phyloP scores from a whole-genome alignment of 30 jellyfish, hydroid and myxozoan genomes.

The Pelagia noctiluca region DNA sequence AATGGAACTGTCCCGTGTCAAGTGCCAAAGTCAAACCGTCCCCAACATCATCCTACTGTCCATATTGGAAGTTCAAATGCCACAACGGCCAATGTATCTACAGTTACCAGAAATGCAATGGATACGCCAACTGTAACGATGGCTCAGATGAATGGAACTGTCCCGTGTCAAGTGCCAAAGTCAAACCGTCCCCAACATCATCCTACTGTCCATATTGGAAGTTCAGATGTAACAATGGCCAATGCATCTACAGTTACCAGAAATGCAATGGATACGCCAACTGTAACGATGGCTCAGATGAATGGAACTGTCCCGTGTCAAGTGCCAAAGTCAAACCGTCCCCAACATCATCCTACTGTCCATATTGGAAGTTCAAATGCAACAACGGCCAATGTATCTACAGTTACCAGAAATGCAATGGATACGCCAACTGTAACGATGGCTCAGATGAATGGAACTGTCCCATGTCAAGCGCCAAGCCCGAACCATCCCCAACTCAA shows the following conservation, averaged over 20 bases:
- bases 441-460: no score
- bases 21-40: neutral
- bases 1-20: constrained; percentile 9
- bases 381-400: neutral
- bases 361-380: neutral
- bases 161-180: neutral
- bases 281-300: constrained; percentile 42
- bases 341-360: constrained; percentile 32
- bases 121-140: constrained; percentile 2
- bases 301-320: constrained; percentile 13
- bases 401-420: neutral
- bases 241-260: constrained; percentile 13
- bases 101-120: constrained; percentile 4
- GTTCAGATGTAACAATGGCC: constrained; percentile 18
- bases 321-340: neutral
- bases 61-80: constrained; percentile 16
- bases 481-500: no score
- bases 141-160: constrained; percentile 11
- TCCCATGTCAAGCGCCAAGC: no score
- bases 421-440: no score
- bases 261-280: neutral
- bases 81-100: constrained; percentile 17
- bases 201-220: constrained; percentile 32
- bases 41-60: constrained; percentile 25
- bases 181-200: constrained; percentile 20